phyloP scores from a whole-genome alignment of 2,888 invertebrate species.

The Aromia moschata region DNA sequence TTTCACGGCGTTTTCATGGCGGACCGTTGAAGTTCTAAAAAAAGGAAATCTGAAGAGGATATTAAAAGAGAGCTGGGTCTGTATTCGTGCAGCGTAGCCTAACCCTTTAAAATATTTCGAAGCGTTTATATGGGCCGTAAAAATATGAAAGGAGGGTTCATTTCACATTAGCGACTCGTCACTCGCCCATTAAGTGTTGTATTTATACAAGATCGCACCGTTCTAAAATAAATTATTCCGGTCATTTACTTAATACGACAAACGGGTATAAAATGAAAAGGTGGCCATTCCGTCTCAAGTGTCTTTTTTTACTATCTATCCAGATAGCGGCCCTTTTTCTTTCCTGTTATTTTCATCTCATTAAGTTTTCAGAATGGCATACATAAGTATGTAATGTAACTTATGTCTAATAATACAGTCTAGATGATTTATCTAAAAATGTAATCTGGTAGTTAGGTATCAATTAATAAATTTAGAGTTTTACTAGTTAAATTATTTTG shows the following conservation, averaged over 20 bases:
- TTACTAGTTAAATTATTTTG: neutral
- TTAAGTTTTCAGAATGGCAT: neutral
- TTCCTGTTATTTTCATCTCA: neutral
- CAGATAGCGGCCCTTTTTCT: neutral
- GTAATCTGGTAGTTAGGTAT: too few species aligned
- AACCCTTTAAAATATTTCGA: slow-evolving; percentile 21
- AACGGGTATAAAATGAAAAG: neutral
- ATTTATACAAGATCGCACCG: neutral
- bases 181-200: neutral
- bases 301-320: neutral
- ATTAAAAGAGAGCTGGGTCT: slow-evolving; percentile 5
- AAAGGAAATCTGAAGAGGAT: slow-evolving; percentile 16
- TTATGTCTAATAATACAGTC: neutral
- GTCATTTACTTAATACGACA: neutral
- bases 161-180: slow-evolving; percentile 12
- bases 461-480: neutral
- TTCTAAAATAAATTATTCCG: neutral
- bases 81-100: slow-evolving; percentile 1
- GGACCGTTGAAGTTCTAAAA: slow-evolving; percentile 7
- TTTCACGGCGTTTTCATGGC: slow-evolving; percentile 9
- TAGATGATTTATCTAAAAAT: too few species aligned
- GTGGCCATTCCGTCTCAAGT: neutral
- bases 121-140: slow-evolving; percentile 16
- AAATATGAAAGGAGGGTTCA: slow-evolving; percentile 12
- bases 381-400: neutral